Base-by-base conservation (phyloP, 2,888 invertebrate species). In the Ichneumoninae sp. region DNA sequence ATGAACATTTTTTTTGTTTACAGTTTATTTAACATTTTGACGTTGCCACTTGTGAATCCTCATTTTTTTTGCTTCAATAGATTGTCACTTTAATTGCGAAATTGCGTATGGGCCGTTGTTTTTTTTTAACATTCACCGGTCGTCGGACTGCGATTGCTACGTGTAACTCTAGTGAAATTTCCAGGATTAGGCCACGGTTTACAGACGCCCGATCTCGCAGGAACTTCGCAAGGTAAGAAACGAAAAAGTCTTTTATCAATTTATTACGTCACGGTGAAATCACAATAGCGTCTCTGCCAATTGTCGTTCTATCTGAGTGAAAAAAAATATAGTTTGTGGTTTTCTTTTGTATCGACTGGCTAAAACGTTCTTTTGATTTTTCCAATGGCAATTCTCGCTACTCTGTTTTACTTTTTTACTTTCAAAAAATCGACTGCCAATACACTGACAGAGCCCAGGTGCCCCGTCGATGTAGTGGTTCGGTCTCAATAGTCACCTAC, bases 211-310 rank as follows among this genome's bases (percentile, higher is more conserved):
- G 97, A 97, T 94, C 95, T 97, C 93, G 97, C 97, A 90, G 96
- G 97, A 93, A 97, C 97, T 92, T 97, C 97, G 91, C 97, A 97
- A 97, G 97, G 97, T 97, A 94, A 94, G 93, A 91, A 87, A 83
- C 85, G 68, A 70, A 77, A 75, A 76, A 73, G 36, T n/a, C 16
- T 63, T 30, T 63, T 33, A 30, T n/a, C 60, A 16, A 63, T 63
- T 63, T 33, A 63, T 63, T 30, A 30, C n/a, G 30, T 36, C 70
- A n/a, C 47, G 57, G 33, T 33, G 10, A 40, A 69, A 74, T 66
- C 60, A 50, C 8, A 60, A 78, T 69, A 50, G 47, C 44, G 13
- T 63, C 13, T n/a, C 63, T 16, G 3, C n/a, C 30, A 50, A 50
- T 68, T 22, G 2, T 47, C 33, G 60, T 70, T n/a, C 10, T 30